phyloP scores from a whole-genome alignment of 2,113 vertebrate species.

The Climacteris rufus region DNA sequence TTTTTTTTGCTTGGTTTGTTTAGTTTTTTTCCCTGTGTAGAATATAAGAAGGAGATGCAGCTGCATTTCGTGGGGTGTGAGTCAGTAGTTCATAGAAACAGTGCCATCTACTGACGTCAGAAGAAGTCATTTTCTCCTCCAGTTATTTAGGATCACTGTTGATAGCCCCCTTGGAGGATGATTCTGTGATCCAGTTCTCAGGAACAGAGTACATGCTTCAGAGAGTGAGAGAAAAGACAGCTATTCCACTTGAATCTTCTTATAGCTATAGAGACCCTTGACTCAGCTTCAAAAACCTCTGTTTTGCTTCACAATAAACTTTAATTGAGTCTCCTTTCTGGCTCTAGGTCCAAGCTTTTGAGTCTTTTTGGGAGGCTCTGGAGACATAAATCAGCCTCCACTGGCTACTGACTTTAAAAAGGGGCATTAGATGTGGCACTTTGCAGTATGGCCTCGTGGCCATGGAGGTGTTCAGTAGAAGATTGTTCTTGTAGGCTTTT shows the following conservation, averaged over 20 bases:
- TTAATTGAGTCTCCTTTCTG: not conserved
- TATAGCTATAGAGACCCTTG: not conserved
- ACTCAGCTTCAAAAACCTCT: not conserved
- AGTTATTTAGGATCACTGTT: not conserved
- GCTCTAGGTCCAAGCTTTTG: not conserved
- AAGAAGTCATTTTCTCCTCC: not conserved
- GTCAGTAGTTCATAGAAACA: slow-evolving; percentile 55
- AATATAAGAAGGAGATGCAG: not conserved
- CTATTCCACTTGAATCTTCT: not conserved
- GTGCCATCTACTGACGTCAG: slow-evolving; percentile 55
- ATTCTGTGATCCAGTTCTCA: not conserved
- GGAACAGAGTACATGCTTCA: not conserved
- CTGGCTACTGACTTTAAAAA: not conserved
- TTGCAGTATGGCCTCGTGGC: not conserved
- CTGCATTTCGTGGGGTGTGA: not conserved
- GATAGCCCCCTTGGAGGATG: fast-evolving
- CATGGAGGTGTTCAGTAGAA: not conserved
- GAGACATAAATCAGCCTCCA: not conserved
- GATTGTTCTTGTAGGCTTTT: not conserved
- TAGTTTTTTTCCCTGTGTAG: not conserved
- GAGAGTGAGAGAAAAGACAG: not conserved
- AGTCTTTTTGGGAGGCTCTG: not conserved
- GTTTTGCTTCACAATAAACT: not conserved
- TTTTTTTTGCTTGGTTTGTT: not conserved
- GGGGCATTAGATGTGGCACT: not conserved